phyloP scores from a whole-genome alignment of 2,113 vertebrate species.

The Sturnira hondurensis region DNA sequence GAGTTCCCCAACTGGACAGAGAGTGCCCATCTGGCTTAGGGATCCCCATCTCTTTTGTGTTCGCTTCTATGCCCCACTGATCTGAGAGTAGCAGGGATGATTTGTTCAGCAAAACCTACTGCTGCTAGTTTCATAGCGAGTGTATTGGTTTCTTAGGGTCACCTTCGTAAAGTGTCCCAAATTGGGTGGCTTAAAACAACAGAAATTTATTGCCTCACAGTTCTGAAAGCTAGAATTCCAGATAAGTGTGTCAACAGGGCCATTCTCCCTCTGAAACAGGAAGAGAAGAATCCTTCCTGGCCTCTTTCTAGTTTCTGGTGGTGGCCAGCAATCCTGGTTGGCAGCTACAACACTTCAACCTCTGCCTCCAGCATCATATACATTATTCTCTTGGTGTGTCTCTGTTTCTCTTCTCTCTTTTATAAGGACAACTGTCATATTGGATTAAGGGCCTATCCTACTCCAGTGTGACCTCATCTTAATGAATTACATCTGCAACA shows the following conservation, averaged over 20 bases:
- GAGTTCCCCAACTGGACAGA: background rate
- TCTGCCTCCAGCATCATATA: background rate
- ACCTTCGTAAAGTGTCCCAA: background rate
- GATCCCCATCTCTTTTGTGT: background rate
- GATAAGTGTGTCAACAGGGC: background rate
- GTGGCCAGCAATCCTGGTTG: background rate
- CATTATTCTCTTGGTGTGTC: background rate
- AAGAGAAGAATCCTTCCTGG: background rate
- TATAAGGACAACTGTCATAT: background rate
- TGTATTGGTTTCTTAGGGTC: background rate
- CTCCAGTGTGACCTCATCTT: background rate
- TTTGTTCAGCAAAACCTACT: background rate
- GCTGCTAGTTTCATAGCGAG: background rate
- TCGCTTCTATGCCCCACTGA: background rate
- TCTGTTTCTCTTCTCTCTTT: background rate
- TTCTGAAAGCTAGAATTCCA: background rate
- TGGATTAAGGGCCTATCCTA: background rate
- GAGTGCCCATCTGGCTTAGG: background rate
- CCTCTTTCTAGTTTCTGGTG: background rate
- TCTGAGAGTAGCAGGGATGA: background rate
- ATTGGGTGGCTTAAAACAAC: background rate
- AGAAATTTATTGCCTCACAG: background rate
- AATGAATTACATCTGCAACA: background rate
- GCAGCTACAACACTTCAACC: background rate
- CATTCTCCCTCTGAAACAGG: background rate